These are phyloP conservation scores for Amazona vittata DNA, from an alignment of 2,113 vertebrate species.

Conservation along the genomic window DNA sequence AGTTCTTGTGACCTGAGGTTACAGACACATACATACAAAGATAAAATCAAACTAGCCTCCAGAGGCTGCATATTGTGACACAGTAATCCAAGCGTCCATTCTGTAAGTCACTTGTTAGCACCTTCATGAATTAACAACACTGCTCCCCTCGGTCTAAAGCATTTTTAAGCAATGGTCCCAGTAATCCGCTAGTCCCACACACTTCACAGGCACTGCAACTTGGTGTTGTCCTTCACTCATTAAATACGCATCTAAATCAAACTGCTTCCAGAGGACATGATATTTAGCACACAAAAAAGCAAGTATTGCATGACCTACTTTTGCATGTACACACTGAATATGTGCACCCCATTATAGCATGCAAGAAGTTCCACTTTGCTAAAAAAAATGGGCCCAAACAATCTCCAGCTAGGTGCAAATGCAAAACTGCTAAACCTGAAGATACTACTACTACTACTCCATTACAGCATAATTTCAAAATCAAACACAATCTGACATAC, in stretches of 20 bases:
- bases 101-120: not conserved
- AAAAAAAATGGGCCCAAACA: not conserved
- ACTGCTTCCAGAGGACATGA: not conserved
- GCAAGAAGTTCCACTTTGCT: not conserved
- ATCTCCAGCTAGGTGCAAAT: not conserved
- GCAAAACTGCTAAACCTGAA: not conserved
- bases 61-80: not conserved
- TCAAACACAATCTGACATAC: not conserved
- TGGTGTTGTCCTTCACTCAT: not conserved
- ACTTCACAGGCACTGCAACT: not conserved
- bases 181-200: not conserved
- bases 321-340: not conserved
- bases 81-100: not conserved
- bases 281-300: not conserved
- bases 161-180: not conserved
- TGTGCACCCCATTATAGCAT: not conserved
- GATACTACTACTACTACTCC: not conserved
- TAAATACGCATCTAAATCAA: not conserved
- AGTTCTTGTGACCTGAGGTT: not conserved
- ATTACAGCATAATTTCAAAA: not conserved
- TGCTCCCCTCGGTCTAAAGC: not conserved
- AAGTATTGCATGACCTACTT: not conserved
- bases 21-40: not conserved
- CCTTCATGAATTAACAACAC: not conserved
- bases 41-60: not conserved